These are phyloP conservation scores for Mimas tiliae DNA, from an alignment of 2,888 invertebrate genomes.

Conservation along the genomic window DNA sequence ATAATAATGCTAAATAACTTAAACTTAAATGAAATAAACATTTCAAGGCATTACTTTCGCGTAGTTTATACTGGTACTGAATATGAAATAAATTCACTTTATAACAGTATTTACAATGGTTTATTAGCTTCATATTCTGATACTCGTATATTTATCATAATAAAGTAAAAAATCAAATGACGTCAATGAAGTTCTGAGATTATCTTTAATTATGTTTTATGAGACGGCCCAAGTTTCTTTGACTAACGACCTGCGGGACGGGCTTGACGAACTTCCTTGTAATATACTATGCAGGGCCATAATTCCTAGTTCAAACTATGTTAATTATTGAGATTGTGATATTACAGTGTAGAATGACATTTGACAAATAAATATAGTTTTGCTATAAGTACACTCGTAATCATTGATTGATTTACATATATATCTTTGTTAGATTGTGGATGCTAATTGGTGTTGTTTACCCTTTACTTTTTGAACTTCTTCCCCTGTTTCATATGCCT, in stretches of 20 bases:
- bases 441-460: no score
- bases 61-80: not conserved
- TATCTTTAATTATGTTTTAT: conserved; percentile 33
- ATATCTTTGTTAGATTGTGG: no score
- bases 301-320: not conserved
- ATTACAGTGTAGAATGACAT: not conserved
- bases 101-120: not conserved
- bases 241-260: conserved; percentile 36
- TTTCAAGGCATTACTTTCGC: no score
- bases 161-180: not conserved
- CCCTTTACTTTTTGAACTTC: no score
- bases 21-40: no score
- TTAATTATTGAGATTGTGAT: conserved; percentile 6
- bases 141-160: not conserved
- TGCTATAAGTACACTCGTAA: no score
- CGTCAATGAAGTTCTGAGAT: conserved; percentile 22
- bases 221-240: conserved; percentile 37
- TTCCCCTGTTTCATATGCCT: no score
- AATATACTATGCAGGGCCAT: conserved; percentile 5
- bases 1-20: no score
- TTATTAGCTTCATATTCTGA: not conserved
- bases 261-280: conserved; percentile 3
- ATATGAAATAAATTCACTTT: not conserved
- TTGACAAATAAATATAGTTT: no score
- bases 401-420: no score